Evolutionary conservation across 2,888 invertebrate species (phyloP), one percentile per base, ranked within the genome.

Genomic region (Zeuzera pyrina): DNA sequence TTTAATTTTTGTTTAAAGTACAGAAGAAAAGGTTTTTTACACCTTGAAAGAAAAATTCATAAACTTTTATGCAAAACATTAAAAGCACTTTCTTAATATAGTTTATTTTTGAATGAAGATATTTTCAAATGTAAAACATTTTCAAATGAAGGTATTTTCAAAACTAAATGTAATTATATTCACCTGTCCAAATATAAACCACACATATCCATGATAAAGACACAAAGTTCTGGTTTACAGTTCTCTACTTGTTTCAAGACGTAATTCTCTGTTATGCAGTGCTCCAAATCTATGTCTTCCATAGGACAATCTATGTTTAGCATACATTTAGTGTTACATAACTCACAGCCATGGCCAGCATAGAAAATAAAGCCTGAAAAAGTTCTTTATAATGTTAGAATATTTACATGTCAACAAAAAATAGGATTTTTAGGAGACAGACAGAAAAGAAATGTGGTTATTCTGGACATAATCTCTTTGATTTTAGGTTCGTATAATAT

Each of bases 121-220:
- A n/a, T n/a, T n/a, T n/a, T n/a, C n/a, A n/a, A n/a, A n/a, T n/a
- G n/a, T n/a, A n/a, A n/a, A n/a, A n/a, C n/a, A n/a, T n/a, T n/a
- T n/a, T n/a, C n/a, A n/a, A n/a, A n/a, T n/a, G n/a, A n/a, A n/a
- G n/a, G n/a, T n/a, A n/a, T n/a, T n/a, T n/a, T n/a, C n/a, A 21
- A 19, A 1, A 2, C 1, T 28, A 15, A 13, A n/a, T 7, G 7
- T 24, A 14, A 34, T 13, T 28, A 29, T 22, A 19, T 10, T 5
- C 8, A 85, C 84, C 70, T 74, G 41, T 84, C 74, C 31, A 86
- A 78, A 44, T 58, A 52, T 36, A 73, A 61, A 28, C 86, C 61
- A 42, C 87, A 87, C 85, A 86, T 86, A 47, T 87, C 87, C 66
- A 86, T 71, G 11, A 87, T 69, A 3, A 84, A 43, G n/a, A 85